Evolutionary conservation across 2,797 vertebrate genomes (phyloP).

Genomic region (Kryptopterus vitreolus): DNA sequence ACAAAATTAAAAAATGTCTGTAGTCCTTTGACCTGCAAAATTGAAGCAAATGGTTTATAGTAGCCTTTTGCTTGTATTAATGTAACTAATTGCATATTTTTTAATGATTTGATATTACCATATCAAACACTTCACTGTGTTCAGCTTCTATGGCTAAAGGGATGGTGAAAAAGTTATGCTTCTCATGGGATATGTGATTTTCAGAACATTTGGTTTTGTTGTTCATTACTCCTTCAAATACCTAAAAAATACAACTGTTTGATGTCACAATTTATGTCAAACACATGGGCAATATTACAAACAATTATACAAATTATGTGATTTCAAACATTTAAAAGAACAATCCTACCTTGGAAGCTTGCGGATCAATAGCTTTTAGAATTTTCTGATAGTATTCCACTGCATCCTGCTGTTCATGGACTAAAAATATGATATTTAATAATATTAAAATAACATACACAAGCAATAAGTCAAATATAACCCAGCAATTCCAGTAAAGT

Average conservation of each 20-base stretch:
- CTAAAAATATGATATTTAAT: slow-evolving; percentile 53
- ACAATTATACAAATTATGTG: no score
- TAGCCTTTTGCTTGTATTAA: no score
- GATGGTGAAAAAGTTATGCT: slow-evolving; percentile 61
- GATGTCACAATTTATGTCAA: not conserved
- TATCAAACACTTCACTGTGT: slow-evolving; percentile 21
- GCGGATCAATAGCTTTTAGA: slow-evolving; percentile 50
- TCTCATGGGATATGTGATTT: accelerated
- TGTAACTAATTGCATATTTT: no score
- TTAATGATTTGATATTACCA: slow-evolving; percentile 51
- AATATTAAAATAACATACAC: not conserved
- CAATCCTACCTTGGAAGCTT: slow-evolving; percentile 58
- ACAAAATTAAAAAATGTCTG: slow-evolving; percentile 48
- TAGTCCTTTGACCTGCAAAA: slow-evolving; percentile 29
- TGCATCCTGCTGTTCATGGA: slow-evolving; percentile 65
- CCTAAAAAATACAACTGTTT: slow-evolving; percentile 50
- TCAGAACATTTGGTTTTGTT: slow-evolving; percentile 53
- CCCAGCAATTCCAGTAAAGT: slow-evolving; percentile 53
- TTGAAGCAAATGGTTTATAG: no score
- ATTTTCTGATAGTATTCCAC: slow-evolving; percentile 71
- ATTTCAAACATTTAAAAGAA: not conserved
- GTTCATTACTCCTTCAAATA: slow-evolving; percentile 60
- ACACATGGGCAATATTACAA: not conserved
- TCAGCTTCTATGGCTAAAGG: slow-evolving; percentile 57
- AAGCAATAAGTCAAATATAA: not conserved